Evolutionary conservation across 2,888 invertebrate species (phyloP), one percentile per base, ranked within the genome.

Genomic region (Punctoribates punctum): DNA sequence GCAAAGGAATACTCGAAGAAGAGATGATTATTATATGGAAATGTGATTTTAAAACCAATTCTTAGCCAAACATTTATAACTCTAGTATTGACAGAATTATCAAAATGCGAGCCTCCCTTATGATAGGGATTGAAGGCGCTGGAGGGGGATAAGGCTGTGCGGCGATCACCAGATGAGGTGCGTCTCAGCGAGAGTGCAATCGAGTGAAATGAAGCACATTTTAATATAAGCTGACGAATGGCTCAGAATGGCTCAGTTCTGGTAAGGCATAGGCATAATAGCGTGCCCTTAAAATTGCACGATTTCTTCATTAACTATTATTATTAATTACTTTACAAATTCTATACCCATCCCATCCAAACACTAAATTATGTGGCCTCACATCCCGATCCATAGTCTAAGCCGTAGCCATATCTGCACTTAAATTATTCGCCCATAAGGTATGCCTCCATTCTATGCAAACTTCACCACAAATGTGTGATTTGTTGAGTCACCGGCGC

Each of bases 261-360:
- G 8, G 42, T 13, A 42, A 9, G 11, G 42, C 42, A 42, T 13
- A 42, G 42, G 42, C 11, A 42, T 25, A 11, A 62, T 62, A 62
- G 62, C 62, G 62, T 62, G 62, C 62, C 62, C 51, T 51, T 62
- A 8, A 27, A 62, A 62, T 29, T 17, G 62, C 62, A 62, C 62
- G 62, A 62, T 62, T 62, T 25, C 27, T 62, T 62, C 62, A 62
- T 62, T 62, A 62, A 62, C 62, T 29, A 62, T 62, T 62, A 62
- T 62, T 62, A 62, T 62, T 62, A 62, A 62, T 62, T 62, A 62
- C 62, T 62, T 62, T 62, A 62, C 62, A 62, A 27, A 62, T 27
- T 62, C 62, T 62, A 62, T 25, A 62, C 42, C 62, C 62, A 62
- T 62, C 62, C 62, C 62, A 27, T 62, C 62, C 9, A 20, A 62